Evolutionary conservation across 2,797 vertebrate genomes (phyloP).

Genomic region (Characodon lateralis): DNA sequence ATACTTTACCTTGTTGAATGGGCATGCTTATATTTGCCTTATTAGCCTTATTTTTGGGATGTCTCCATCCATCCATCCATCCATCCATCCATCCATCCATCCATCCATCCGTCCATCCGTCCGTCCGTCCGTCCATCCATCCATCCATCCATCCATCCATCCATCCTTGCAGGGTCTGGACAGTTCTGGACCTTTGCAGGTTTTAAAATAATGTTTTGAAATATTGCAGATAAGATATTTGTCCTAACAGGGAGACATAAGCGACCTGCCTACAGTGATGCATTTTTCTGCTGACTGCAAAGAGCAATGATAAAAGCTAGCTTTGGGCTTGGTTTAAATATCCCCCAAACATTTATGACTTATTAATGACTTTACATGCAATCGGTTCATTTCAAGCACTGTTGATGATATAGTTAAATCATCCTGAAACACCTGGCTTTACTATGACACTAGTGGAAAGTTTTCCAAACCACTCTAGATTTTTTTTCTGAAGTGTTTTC

Average conservation of each 20-base stretch:
- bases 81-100: conserved; percentile 28
- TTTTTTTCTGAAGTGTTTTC: too few relatives aligned
- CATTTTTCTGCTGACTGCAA: not conserved
- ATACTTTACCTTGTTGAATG: too few relatives aligned
- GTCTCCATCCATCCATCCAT: not conserved
- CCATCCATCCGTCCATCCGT: conserved; percentile 34
- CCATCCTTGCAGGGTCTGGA: conserved; percentile 8
- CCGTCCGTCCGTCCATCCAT: conserved; percentile 36
- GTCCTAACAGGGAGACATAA: not conserved
- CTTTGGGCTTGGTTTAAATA: not conserved
- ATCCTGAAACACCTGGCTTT: too few relatives aligned
- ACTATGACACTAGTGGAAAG: not conserved
- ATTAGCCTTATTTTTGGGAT: too few relatives aligned
- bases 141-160: conserved; percentile 23
- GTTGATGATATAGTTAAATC: not conserved
- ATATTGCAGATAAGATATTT: not conserved
- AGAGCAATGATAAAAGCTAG: not conserved
- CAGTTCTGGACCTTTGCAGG: not conserved
- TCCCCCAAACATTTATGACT: conserved; percentile 1
- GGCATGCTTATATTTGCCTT: too few relatives aligned
- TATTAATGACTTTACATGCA: not conserved
- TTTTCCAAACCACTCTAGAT: not conserved
- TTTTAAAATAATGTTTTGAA: not conserved
- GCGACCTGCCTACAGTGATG: not conserved
- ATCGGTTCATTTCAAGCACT: not conserved